Conservation (phyloP, 2,797 vertebrate genomes). For the Betta splendens region DNA sequence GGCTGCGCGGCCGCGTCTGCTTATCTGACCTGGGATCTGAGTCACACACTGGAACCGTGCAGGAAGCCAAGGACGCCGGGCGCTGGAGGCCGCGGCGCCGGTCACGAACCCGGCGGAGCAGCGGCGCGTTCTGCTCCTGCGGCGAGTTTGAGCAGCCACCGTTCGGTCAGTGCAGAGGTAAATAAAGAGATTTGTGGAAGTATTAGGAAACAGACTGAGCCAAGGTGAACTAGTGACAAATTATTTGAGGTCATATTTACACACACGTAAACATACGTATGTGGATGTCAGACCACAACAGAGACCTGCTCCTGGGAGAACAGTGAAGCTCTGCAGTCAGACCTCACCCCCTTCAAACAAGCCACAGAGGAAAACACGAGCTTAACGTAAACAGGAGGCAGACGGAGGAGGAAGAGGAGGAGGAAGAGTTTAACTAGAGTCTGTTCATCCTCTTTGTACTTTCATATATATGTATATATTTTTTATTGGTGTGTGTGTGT, state of each 20-base stretch:
- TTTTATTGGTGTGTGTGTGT: slow-evolving; percentile 3
- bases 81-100: not conserved
- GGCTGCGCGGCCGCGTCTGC: not conserved
- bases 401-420: slow-evolving; percentile 33
- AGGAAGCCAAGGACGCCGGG: not conserved
- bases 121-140: not conserved
- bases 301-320: slow-evolving; percentile 51
- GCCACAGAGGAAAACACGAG: slow-evolving; percentile 68
- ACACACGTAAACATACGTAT: slow-evolving; percentile 10
- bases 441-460: not conserved
- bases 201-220: no score
- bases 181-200: no score
- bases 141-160: not conserved
- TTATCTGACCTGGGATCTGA: not conserved
- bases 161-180: no score
- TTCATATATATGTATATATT: not conserved
- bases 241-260: slow-evolving; percentile 46
- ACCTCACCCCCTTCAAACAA: slow-evolving; percentile 59
- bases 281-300: slow-evolving; percentile 57
- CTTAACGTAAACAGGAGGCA: slow-evolving; percentile 66
- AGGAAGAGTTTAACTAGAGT: slow-evolving; percentile 45
- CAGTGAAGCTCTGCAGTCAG: slow-evolving; percentile 45
- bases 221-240: slow-evolving; percentile 35
- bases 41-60: not conserved
- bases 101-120: not conserved